Conservation (phyloP, 2,113 vertebrate genomes). For the Nothobranchius kuhntae region DNA sequence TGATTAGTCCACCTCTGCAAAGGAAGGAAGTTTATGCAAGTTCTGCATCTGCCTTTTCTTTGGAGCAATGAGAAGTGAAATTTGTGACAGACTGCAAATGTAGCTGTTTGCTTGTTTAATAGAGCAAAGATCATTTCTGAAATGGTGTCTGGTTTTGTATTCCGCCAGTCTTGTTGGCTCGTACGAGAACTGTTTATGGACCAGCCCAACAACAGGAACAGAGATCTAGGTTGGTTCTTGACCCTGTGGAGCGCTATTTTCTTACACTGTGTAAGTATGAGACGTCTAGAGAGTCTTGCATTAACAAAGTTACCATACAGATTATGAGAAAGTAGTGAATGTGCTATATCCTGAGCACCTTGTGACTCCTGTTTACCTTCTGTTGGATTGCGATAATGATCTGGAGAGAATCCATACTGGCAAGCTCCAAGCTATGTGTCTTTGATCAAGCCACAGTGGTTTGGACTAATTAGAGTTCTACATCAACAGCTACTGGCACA, state of each 20-base stretch:
- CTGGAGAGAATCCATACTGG: constrained; percentile 3
- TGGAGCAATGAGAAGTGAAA: too few species aligned
- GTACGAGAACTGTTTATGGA: too few species aligned
- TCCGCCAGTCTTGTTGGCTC: too few species aligned
- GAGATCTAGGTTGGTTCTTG: not conserved
- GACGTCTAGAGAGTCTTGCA: constrained; percentile 15
- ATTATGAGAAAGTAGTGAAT: not conserved
- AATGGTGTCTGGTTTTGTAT: too few species aligned
- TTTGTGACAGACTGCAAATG: too few species aligned
- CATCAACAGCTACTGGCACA: constrained; percentile 2
- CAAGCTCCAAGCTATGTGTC: constrained; percentile 2
- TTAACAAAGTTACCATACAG: constrained; percentile 1
- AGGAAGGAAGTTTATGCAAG: too few species aligned
- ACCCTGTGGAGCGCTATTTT: constrained; percentile 37
- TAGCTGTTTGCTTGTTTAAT: too few species aligned
- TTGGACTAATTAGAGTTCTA: not conserved
- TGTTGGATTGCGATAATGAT: not conserved
- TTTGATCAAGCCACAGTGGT: not conserved
- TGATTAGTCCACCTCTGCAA: too few species aligned
- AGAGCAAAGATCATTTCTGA: too few species aligned
- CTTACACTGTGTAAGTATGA: not conserved
- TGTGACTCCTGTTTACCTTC: not conserved
- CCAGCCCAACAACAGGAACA: too few species aligned
- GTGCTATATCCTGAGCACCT: not conserved
- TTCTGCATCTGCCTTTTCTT: too few species aligned